phyloP scores from a whole-genome alignment of 2,113 vertebrate genomes.

The Cryptoleucopteryx plumbea region DNA sequence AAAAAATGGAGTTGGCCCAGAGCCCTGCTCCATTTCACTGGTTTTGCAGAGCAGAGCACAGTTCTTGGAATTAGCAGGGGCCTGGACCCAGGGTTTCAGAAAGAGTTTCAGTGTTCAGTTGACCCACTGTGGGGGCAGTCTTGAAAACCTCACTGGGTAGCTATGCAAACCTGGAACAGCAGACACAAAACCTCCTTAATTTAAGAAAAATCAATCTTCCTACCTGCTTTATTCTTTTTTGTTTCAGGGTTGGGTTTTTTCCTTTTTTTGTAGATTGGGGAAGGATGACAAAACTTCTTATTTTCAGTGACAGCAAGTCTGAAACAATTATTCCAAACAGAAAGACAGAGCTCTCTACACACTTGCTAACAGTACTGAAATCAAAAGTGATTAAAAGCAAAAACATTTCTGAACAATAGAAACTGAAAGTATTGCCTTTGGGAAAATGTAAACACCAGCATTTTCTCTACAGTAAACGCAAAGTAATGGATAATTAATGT shows the following conservation, averaged over 20 bases:
- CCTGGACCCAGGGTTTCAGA: neutral
- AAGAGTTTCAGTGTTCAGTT: neutral
- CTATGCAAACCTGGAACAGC: neutral
- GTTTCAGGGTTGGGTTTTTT: neutral
- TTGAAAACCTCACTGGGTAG: neutral
- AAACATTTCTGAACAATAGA: neutral
- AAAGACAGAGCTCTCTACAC: neutral
- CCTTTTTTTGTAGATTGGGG: neutral
- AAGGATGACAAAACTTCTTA: neutral
- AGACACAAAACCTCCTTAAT: neutral
- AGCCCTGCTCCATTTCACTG: neutral
- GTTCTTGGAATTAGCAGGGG: neutral
- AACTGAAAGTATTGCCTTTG: slow-evolving; percentile 19
- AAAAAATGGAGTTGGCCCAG: rapidly evolving
- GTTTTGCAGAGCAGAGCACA: neutral
- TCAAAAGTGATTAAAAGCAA: slow-evolving; percentile 27
- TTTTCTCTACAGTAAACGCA: neutral
- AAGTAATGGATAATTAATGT: neutral
- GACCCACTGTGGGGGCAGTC: neutral
- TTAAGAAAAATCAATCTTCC: neutral
- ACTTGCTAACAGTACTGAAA: neutral
- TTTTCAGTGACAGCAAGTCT: neutral
- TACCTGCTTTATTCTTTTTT: neutral
- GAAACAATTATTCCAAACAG: neutral
- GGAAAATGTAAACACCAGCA: neutral